Base-by-base conservation (phyloP, 2,797 vertebrate species). In the Phalloptychus januarius region DNA sequence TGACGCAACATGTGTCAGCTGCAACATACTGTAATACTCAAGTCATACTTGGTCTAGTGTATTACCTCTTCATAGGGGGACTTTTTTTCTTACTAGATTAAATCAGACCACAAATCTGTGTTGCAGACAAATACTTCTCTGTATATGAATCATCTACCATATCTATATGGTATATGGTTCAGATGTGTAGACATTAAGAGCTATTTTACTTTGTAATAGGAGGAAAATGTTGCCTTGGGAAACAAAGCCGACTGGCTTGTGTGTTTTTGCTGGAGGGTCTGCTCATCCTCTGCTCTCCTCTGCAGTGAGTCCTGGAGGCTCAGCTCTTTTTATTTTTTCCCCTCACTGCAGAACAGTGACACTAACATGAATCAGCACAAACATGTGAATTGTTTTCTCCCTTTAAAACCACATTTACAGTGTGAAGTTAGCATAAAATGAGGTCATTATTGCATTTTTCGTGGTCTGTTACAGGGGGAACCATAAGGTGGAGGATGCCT, bases 401-500 rank as follows among this genome's bases (percentile, higher is more conserved):
- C 2, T 1, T 36, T 6, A 23, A 28, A 23, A 20, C 10, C 10
- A 0, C 20, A 25, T 67, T 67, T 67, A 12, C 10, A 25, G 18
- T 40, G 36, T 25, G 63, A 67, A 0, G 20, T 67, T 23, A 31
- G n/a, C 54, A 56, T 63, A 63, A 20, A 33, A 33, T 8, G 31
- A 63, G 31, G 58, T 36, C 36, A 16, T 61, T 15, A 63, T 63
- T 36, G 16, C 7, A 2, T 63, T 63, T 36, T 36, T 4, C 36
- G 15, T 67, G 63, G 63, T 85, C 58, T 81, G 65, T 83, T 65
- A 84, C 84, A 99, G 98, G 80, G 98, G 98, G 79, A 98, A 99
- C 91, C 96, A 98, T 77, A 97, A 97, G 80, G 95, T 99, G 83
- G 98, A 99, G 92, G 98, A 99, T 58, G 98, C 98, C 44, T 99